Conservation (phyloP, 2,888 invertebrate genomes). For the Drosophila ustulata region DNA sequence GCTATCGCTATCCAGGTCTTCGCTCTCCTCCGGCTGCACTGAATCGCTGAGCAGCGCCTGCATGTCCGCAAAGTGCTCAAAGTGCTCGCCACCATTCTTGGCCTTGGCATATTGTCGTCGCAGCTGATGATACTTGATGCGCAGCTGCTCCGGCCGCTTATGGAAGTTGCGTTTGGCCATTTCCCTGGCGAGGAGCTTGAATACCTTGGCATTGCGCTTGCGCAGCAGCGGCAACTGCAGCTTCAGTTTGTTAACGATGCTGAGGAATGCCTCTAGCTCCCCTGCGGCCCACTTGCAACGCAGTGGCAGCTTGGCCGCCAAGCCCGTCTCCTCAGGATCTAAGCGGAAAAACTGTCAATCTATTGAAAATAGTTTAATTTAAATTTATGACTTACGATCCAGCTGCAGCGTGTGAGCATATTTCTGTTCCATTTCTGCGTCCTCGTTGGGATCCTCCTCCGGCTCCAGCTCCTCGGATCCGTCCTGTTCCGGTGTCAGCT, state of each 20-base stretch:
- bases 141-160: constrained; percentile 59
- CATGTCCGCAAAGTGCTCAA: constrained; percentile 51
- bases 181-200: constrained; percentile 52
- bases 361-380: background rate
- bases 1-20: constrained; percentile 33
- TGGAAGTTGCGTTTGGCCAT: constrained; percentile 39
- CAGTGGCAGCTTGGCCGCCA: background rate
- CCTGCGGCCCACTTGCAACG: constrained; percentile 55
- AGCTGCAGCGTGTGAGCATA: constrained; percentile 35
- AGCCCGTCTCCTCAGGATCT: constrained; percentile 24
- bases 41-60: constrained; percentile 42
- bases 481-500: background rate
- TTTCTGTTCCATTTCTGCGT: constrained; percentile 41
- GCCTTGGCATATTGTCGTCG: constrained; percentile 50
- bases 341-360: background rate
- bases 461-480: constrained; percentile 1
- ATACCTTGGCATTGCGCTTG: constrained; percentile 57
- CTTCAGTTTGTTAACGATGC: constrained; percentile 44
- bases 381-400: constrained; percentile 29
- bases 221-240: constrained; percentile 45
- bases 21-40: constrained; percentile 13
- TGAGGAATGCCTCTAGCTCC: constrained; percentile 54
- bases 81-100: constrained; percentile 26
- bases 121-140: constrained; percentile 56
- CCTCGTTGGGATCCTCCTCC: background rate